A percentile compares a stretch with the other conserved stretches of the same genome.
Conservation (phyloP, 2,113 vertebrate genomes). For the Crotalus horridus region DNA sequence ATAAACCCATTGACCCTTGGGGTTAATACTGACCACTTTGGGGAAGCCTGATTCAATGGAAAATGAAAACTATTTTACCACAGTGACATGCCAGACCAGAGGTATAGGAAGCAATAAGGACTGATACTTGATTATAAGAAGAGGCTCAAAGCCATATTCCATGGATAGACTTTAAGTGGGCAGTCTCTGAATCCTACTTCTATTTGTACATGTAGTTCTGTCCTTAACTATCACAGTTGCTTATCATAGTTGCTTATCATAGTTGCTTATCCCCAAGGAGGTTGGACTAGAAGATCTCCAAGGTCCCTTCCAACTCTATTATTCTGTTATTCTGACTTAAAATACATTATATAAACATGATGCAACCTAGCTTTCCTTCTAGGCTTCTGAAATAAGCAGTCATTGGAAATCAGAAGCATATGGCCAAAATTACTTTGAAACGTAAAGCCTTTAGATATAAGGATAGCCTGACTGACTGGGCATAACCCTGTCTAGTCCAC, state of each 20-base stretch:
- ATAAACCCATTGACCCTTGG: neutral
- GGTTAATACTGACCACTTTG: neutral
- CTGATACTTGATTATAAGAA: neutral
- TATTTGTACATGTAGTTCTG: neutral
- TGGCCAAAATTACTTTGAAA: neutral
- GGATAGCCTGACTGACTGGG: neutral
- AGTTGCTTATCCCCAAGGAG: neutral
- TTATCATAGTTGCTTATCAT: no score
- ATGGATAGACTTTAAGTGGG: neutral
- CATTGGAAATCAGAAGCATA: neutral
- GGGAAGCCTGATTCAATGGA: neutral
- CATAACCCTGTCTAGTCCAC: neutral
- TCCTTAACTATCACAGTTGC: neutral
- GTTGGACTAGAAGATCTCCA: neutral
- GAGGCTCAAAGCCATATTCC: neutral
- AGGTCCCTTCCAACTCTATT: neutral
- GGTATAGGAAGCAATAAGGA: neutral
- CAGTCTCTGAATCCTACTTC: neutral
- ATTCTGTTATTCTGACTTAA: neutral
- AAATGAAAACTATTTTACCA: neutral
- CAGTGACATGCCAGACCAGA: neutral
- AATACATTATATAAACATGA: neutral
- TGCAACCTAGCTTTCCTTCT: neutral
- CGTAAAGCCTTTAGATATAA: neutral
- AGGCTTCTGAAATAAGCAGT: neutral